These are phyloP conservation scores for Anabas testudineus DNA, from an alignment of 2,797 vertebrate species.

Conservation along the genomic window DNA sequence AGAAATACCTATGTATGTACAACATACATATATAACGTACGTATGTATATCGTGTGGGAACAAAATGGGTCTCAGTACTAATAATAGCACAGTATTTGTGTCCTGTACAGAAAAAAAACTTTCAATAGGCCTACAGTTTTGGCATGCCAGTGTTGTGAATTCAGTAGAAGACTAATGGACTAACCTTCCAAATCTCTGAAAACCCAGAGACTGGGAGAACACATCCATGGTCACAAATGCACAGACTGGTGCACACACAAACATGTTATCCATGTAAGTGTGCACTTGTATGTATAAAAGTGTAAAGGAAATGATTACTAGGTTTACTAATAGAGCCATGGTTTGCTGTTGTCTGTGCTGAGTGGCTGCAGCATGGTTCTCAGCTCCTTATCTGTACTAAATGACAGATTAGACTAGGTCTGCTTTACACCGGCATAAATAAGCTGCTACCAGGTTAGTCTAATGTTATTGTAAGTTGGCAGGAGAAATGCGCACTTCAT, in stretches of 20 bases:
- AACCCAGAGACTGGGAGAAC: constrained; percentile 20
- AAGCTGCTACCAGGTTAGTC: constrained; percentile 51
- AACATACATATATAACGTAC: too few species aligned
- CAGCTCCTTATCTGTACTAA: constrained; percentile 14
- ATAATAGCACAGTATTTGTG: neutral
- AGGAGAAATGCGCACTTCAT: constrained; percentile 47
- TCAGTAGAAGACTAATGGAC: constrained; percentile 34
- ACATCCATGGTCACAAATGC: constrained; percentile 10
- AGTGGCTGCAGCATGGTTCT: constrained; percentile 30
- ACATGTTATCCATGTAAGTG: constrained; percentile 1
- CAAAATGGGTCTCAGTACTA: too few species aligned
- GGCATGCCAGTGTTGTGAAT: constrained; percentile 13
- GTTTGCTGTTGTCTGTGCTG: constrained; percentile 36
- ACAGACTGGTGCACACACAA: constrained; percentile 8
- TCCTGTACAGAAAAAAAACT: neutral
- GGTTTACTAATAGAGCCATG: constrained; percentile 46
- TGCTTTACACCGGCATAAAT: constrained; percentile 45
- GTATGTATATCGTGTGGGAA: too few species aligned
- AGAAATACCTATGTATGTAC: too few species aligned
- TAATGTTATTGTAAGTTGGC: constrained; percentile 47
- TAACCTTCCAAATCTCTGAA: constrained; percentile 37
- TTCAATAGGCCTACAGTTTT: neutral
- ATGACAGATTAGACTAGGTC: constrained; percentile 21
- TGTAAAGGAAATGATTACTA: constrained; percentile 39
- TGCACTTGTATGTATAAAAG: constrained; percentile 22